A percentile compares a stretch with the other conserved stretches of the same genome.
Conservation (phyloP, 2,888 invertebrate species). For the Halocaridina rubra region DNA sequence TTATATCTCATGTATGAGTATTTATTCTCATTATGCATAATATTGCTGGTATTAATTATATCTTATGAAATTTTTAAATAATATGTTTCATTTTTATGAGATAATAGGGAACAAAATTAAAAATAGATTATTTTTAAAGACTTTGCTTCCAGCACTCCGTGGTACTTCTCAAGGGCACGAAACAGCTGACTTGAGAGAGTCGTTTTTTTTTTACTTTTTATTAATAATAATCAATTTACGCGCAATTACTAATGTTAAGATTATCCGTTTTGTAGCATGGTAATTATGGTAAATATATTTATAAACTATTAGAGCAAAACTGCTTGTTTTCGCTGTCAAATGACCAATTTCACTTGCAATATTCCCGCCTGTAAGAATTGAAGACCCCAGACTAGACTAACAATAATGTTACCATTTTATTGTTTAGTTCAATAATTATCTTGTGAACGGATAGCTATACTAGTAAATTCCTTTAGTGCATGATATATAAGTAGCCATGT, state of each 20-base stretch:
- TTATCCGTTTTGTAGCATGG: background rate
- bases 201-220: background rate
- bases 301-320: no score
- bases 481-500: no score
- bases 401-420: background rate
- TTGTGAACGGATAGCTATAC: no score
- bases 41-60: no score
- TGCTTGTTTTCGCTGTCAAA: background rate
- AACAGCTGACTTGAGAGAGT: conserved; percentile 51
- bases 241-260: background rate
- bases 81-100: no score
- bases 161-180: conserved; percentile 45
- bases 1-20: no score
- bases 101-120: background rate
- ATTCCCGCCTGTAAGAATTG: background rate
- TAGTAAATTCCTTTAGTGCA: no score
- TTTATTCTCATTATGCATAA: no score
- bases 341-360: background rate
- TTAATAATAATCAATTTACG: background rate
- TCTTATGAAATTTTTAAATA: no score
- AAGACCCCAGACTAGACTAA: background rate
- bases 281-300: background rate
- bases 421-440: no score
- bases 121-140: conserved; percentile 24
- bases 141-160: background rate